Evolutionary conservation across 2,888 invertebrate genomes (phyloP).

Genomic region (Dorcus hopei): DNA sequence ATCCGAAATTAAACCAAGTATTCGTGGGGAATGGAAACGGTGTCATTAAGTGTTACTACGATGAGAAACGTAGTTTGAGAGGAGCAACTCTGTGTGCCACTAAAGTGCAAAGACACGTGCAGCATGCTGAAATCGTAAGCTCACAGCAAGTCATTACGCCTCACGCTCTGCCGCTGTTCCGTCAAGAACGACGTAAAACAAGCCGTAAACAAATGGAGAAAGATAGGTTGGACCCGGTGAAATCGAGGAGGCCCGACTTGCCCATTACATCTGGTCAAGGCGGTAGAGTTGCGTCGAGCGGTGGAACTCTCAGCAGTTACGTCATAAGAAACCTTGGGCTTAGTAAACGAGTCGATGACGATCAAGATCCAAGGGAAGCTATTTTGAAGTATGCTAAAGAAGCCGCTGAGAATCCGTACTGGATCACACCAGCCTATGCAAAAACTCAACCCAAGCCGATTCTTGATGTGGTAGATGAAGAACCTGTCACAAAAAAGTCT

Average conservation of each 20-base stretch:
- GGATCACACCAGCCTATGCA: conserved; percentile 90
- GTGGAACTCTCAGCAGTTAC: conserved; percentile 93
- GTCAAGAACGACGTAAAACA: conserved; percentile 85
- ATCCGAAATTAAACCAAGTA: conserved; percentile 96
- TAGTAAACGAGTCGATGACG: conserved; percentile 87
- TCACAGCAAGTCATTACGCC: conserved; percentile 95
- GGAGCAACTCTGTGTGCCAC: conserved; percentile 89
- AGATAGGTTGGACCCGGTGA: conserved; percentile 81
- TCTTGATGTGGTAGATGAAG: conserved; percentile 51
- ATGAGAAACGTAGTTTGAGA: conserved; percentile 78
- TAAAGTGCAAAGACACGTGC: conserved; percentile 74
- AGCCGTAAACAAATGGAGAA: conserved; percentile 89
- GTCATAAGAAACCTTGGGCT: conserved; percentile 89
- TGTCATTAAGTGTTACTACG: conserved; percentile 85
- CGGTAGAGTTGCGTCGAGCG: conserved; percentile 90
- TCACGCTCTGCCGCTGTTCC: conserved; percentile 91
- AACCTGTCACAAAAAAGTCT: conserved; percentile 40
- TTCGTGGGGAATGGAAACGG: conserved; percentile 92
- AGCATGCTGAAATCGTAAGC: conserved; percentile 82
- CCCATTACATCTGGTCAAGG: conserved; percentile 89
- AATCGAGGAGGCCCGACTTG: conserved; percentile 77
- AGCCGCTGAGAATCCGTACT: conserved; percentile 93
- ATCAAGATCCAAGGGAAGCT: conserved; percentile 92
- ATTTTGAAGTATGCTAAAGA: conserved; percentile 93
- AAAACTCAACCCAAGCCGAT: conserved; percentile 85